These are phyloP conservation scores for Acrocephalus scirpaceus DNA, from an alignment of 2,797 vertebrate species.

Conservation along the genomic window DNA sequence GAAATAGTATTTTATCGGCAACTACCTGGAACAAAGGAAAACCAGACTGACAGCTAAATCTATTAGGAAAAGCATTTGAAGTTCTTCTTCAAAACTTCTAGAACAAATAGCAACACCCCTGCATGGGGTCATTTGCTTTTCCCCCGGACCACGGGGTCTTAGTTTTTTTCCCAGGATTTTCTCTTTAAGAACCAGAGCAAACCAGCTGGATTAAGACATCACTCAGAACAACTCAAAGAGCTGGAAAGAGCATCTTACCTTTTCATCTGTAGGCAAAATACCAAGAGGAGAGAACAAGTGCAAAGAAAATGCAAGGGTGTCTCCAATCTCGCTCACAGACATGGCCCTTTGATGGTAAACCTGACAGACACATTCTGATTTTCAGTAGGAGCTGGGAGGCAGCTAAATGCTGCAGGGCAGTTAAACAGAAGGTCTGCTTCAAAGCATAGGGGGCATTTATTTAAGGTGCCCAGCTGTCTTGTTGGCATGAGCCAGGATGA, in stretches of 20 bases:
- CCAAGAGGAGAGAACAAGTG: not conserved
- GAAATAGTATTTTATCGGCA: slow-evolving; percentile 14
- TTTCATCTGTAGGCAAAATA: slow-evolving; percentile 21
- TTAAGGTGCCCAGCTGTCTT: slow-evolving; percentile 10
- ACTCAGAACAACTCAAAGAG: slow-evolving; percentile 9
- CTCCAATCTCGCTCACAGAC: not conserved
- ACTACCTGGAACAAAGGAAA: slow-evolving; percentile 28
- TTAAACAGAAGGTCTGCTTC: slow-evolving; percentile 10
- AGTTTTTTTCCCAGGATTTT: not conserved
- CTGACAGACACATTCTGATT: not conserved
- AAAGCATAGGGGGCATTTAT: not conserved
- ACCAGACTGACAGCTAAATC: not conserved
- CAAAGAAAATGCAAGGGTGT: not conserved
- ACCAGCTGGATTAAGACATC: slow-evolving; percentile 9
- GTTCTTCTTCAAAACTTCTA: not conserved
- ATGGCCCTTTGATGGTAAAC: not conserved
- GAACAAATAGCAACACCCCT: slow-evolving; percentile 4
- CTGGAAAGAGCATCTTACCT: slow-evolving; percentile 34
- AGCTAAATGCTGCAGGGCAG: slow-evolving; percentile 29
- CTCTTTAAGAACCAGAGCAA: not conserved
- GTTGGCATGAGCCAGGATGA: not conserved
- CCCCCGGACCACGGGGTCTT: not conserved
- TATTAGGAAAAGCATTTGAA: not conserved
- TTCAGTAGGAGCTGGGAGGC: not conserved
- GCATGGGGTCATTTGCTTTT: not conserved